Base-by-base conservation (phyloP, 2,888 invertebrate genomes). In the Corythucha ciliata region DNA sequence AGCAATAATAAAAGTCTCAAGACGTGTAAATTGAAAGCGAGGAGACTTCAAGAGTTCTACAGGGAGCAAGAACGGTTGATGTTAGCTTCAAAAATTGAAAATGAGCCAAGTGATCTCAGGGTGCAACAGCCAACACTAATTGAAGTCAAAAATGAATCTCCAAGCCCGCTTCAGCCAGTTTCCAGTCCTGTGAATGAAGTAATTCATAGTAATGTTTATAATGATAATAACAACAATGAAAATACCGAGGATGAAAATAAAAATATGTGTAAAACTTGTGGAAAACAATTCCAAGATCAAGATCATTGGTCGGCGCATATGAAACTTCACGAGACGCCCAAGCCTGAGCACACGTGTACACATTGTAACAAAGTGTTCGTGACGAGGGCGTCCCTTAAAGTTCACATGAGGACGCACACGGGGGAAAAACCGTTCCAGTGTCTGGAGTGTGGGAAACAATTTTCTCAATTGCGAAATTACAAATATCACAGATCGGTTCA, bases 401-500 rank as follows among this genome's bases (percentile, higher is more conserved):
- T 69, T 24, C 69, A 70, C 59, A 61, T 64, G 41, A 60, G 69
- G 14, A 68, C 68, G 16, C 70, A 71, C 61, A 69, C 70, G 2
- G 70, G 71, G 25, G 70, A 73, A 58, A 76, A 76, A 62, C 72
- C 72, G 12, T 81, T 81, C 59, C 81, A 80, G 61, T 87, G 87
- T 65, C 71, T 72, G 20, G 84, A 86, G 59, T 88, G 87, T 64
- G 80, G 79, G 42, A 87, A 87, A 66, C 78, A 80, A 34, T 88
- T 88, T 68, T 85, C 85, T 1, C 87, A 88, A 66, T 70, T 87
- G 47, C 74, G 87, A 34, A 88, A 88, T 69, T 88, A 80, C 68
- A 86, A 86, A 69, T 88, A 88, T 65, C 87, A 88, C 66, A 65
- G 69, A 44, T 85, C 85, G 1, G 79, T 86, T 20, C 87, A 88